phyloP scores from a whole-genome alignment of 2,888 invertebrate species.

The Polydrusus pterygomalis region DNA sequence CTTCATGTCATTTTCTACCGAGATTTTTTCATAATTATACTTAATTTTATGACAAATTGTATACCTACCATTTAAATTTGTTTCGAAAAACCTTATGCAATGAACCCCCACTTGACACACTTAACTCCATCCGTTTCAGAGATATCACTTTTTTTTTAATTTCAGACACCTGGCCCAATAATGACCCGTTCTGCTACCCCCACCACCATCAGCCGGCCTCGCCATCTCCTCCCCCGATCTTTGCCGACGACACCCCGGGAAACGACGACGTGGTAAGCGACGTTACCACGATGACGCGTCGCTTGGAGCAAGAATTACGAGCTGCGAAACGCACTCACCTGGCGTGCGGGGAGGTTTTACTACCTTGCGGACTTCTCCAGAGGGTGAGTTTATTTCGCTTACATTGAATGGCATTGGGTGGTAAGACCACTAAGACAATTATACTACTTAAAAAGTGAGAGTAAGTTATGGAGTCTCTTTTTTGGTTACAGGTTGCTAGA shows the following conservation, averaged over 20 bases:
- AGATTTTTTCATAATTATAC: too few species aligned
- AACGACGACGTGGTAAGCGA: conserved; percentile 71
- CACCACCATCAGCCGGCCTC: conserved; percentile 46
- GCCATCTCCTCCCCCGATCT: conserved; percentile 34
- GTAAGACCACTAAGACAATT: too few species aligned
- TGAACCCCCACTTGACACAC: neutral
- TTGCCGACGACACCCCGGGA: conserved; percentile 48
- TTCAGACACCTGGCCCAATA: conserved; percentile 50
- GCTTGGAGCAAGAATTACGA: conserved; percentile 86
- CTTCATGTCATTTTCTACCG: too few species aligned
- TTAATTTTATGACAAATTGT: neutral
- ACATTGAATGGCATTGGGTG: too few species aligned
- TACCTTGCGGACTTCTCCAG: conserved; percentile 88
- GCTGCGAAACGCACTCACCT: conserved; percentile 88
- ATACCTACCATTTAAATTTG: neutral
- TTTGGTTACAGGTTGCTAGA: conserved; percentile 76
- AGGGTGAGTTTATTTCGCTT: conserved; percentile 67
- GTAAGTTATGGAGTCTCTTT: too few species aligned
- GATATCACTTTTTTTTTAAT: conserved; percentile 12
- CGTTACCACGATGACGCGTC: conserved; percentile 81
- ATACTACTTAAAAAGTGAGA: too few species aligned
- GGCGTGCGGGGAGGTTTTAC: conserved; percentile 88
- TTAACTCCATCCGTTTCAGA: neutral
- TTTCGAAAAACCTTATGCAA: neutral
- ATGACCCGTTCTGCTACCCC: conserved; percentile 50